phyloP scores from a whole-genome alignment of 2,888 invertebrate species.

The Perizoma affinitatum region DNA sequence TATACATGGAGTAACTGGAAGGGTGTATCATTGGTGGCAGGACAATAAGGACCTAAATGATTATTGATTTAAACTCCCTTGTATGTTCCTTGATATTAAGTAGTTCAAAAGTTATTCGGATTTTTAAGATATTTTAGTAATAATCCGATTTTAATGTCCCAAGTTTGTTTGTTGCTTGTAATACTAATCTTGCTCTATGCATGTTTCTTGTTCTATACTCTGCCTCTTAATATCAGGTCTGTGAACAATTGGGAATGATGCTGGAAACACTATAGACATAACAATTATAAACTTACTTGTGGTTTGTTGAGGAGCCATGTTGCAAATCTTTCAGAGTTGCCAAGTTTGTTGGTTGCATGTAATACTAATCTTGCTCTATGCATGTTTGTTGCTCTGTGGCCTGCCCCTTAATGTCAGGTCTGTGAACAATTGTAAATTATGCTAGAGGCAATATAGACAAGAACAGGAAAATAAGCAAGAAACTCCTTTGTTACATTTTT shows the following conservation, averaged over 20 bases:
- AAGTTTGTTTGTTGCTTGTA: slow-evolving; percentile 68
- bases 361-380: slow-evolving; percentile 91
- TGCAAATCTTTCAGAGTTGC: slow-evolving; percentile 89
- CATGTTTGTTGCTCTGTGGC: slow-evolving; percentile 79
- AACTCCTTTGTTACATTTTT: too few species aligned
- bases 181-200: slow-evolving; percentile 89
- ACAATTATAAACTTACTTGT: slow-evolving; percentile 63
- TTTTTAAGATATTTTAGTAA: too few species aligned
- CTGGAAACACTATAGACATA: too few species aligned
- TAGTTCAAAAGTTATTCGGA: too few species aligned
- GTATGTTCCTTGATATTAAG: too few species aligned
- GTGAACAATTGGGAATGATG: too few species aligned
- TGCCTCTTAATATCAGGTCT: slow-evolving; percentile 20
- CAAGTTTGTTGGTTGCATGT: slow-evolving; percentile 85
- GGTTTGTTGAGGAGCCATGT: slow-evolving; percentile 90
- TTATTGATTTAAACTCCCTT: too few species aligned
- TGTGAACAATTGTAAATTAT: slow-evolving; percentile 40
- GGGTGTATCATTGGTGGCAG: too few species aligned
- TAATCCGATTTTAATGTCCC: too few species aligned
- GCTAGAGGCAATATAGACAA: neutral
- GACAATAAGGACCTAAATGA: too few species aligned
- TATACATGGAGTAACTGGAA: too few species aligned
- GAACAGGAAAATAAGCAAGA: too few species aligned
- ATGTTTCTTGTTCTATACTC: slow-evolving; percentile 71
- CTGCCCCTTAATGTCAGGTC: slow-evolving; percentile 55